Conservation (phyloP, 2,113 vertebrate genomes). For the Ia io region DNA sequence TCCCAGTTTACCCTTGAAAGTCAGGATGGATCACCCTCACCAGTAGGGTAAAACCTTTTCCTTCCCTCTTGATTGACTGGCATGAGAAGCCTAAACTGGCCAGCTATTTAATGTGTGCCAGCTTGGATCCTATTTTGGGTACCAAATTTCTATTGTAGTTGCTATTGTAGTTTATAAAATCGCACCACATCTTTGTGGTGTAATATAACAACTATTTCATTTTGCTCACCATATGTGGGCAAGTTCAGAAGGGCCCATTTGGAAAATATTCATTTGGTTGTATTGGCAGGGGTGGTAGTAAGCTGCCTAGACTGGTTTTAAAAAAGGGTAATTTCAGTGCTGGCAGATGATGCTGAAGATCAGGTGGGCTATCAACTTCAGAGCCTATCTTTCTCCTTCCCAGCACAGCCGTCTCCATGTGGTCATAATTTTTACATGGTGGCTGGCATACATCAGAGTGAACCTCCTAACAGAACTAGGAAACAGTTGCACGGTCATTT, state of each 20-base stretch:
- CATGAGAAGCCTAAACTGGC: not conserved
- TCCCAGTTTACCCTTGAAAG: not conserved
- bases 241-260: not conserved
- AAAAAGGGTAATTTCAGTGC: not conserved
- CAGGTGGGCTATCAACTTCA: not conserved
- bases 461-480: not conserved
- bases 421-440: not conserved
- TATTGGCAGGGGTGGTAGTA: not conserved
- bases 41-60: not conserved
- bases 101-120: not conserved
- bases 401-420: not conserved
- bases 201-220: not conserved
- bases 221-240: not conserved
- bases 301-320: not conserved
- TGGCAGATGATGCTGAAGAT: not conserved
- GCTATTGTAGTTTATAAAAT: not conserved
- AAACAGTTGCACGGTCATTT: not conserved
- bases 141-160: not conserved
- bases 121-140: not conserved
- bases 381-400: not conserved
- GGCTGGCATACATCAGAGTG: not conserved
- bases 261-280: not conserved
- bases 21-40: not conserved
- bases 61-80: not conserved
- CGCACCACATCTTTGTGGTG: not conserved